Base-by-base conservation (phyloP, 92 coral and sea anemone genomes). In the Metridium senile region DNA sequence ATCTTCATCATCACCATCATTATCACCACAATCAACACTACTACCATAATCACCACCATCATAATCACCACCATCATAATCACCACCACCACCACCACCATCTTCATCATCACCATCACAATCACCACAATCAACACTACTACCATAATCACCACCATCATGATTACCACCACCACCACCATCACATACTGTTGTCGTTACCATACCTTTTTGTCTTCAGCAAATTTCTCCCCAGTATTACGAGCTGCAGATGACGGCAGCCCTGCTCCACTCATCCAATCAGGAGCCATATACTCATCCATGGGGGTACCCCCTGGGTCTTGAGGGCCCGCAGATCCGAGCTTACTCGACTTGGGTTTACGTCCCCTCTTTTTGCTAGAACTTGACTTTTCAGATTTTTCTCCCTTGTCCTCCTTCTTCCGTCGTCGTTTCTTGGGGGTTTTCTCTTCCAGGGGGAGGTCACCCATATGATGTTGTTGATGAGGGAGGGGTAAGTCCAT, bases 291-390 rank as follows among this genome's bases (percentile, higher is more conserved):
- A 62, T 66, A 57, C 26, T 79, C 84, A 49, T 76, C 84, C 16
- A 34, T 43, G 32, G 74, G 74, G 62, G 84, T 57, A 26, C 89
- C 89, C 29, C 94, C 91, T 72, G 95, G 73, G 85, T 95, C 79
- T 30, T 74, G 89, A 46, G 79, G 82, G 86, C 95, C 98, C 92
- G 98, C 99, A 89, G 95, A 88, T 85, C 95, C 97, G 93, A 94
- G 89, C 91, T 94, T 92, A 80, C 81, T 93, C 74, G 90, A 75
- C 89, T 89, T 95, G 43, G 97, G 94, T 73, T 95, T 95, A 63
- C 99, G 93, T 27, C 94, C 97, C 72, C 97, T 85, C 82, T 82
- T 87, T 64, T 88, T 87, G 81, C 82, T 90, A 58, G 89, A 51
- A 0, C 84, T 64, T 17, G 90, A 85, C 62, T 92, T 92, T n/a